Evolutionary conservation across 2,888 invertebrate genomes (phyloP).

Genomic region (Sinopyrophorus schimmeli): DNA sequence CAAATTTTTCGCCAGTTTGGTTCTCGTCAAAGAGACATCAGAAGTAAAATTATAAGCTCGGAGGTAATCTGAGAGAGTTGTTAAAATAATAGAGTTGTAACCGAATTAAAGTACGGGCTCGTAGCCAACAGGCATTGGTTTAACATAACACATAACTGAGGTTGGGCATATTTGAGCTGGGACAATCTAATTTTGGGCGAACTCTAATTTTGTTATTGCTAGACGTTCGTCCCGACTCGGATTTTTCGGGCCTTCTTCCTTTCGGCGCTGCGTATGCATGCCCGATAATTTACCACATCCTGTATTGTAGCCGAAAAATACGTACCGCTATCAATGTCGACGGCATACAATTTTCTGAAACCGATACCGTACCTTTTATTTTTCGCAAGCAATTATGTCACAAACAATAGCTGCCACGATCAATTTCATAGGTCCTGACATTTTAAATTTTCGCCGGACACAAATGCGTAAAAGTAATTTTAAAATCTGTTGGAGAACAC

Average conservation of each 20-base stretch:
- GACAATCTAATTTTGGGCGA: constrained; percentile 27
- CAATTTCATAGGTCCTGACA: constrained; percentile 33
- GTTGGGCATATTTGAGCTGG: constrained; percentile 28
- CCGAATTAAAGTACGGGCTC: constrained; percentile 44
- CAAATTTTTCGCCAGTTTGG: constrained; percentile 13
- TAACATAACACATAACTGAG: constrained; percentile 30
- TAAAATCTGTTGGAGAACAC: too few relatives aligned
- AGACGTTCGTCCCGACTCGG: too few relatives aligned
- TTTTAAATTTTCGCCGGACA: constrained; percentile 34
- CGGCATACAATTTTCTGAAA: constrained; percentile 32
- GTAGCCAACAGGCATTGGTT: constrained; percentile 37
- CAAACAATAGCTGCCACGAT: constrained; percentile 39
- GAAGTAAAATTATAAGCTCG: constrained; percentile 29
- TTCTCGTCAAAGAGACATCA: constrained; percentile 20
- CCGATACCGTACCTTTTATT: constrained; percentile 35
- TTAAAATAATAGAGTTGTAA: constrained; percentile 50
- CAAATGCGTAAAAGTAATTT: too few relatives aligned
- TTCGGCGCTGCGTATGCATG: too few relatives aligned
- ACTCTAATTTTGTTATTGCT: constrained; percentile 24
- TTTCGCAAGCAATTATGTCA: constrained; percentile 36
- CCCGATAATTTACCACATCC: too few relatives aligned
- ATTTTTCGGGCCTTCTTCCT: too few relatives aligned
- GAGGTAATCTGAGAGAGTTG: constrained; percentile 32
- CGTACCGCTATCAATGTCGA: constrained; percentile 34
- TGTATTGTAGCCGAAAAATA: too few relatives aligned